phyloP scores from a whole-genome alignment of 1,140 invertebrate genomes.

The Tetranychus urticae region DNA sequence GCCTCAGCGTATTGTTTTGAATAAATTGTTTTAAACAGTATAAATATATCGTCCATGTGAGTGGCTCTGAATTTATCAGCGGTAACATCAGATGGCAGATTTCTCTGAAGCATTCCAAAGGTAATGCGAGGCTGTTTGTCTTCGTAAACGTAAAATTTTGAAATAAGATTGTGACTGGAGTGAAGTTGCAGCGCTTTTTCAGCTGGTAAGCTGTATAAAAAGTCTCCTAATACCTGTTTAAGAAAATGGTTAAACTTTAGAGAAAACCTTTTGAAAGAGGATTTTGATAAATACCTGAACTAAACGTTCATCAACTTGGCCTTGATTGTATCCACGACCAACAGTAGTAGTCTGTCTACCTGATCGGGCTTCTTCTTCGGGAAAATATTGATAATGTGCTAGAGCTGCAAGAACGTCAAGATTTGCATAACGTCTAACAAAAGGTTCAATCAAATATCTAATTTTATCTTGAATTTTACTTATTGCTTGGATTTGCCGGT shows the following conservation, averaged over 20 bases:
- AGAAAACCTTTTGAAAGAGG: too few relatives aligned
- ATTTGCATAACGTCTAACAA: slow-evolving; percentile 5
- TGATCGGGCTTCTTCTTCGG: background rate
- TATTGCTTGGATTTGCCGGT: background rate
- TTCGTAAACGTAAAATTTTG: slow-evolving; percentile 3
- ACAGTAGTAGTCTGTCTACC: background rate
- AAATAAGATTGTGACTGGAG: background rate
- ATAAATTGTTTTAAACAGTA: slow-evolving; percentile 4
- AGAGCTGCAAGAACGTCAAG: slow-evolving; percentile 6
- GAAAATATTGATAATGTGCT: slow-evolving; percentile 8
- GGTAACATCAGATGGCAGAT: background rate
- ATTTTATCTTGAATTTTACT: slow-evolving; percentile 1
- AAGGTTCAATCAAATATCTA: slow-evolving; percentile 6
- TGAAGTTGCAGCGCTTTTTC: slow-evolving; percentile 2
- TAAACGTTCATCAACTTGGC: background rate
- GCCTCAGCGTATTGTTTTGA: background rate
- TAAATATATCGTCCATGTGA: slow-evolving; percentile 7
- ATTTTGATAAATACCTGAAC: background rate
- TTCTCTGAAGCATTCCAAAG: slow-evolving; percentile 4
- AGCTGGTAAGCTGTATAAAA: slow-evolving; percentile 2
- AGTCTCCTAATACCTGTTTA: slow-evolving; percentile 6
- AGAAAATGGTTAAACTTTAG: background rate
- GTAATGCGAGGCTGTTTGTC: background rate
- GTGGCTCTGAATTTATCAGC: slow-evolving; percentile 5
- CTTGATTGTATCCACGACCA: background rate